Conservation (phyloP, 2,113 vertebrate genomes). For the Strigops habroptila region DNA sequence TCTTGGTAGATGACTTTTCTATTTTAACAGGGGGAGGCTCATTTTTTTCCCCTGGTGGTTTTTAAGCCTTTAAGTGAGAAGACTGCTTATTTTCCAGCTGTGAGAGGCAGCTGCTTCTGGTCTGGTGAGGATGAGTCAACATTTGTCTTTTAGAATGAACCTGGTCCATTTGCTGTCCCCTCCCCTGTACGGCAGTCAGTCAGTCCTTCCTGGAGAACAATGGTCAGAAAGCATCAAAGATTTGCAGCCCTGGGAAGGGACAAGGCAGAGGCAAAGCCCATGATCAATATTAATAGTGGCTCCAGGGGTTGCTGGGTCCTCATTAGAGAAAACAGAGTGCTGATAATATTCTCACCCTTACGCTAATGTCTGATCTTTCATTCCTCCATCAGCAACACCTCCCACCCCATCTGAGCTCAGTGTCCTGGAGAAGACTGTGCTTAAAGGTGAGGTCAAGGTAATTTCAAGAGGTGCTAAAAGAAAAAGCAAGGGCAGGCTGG, state of each 20-base stretch:
- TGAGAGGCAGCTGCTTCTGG: not conserved
- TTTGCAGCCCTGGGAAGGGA: not conserved
- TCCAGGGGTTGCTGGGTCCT: not conserved
- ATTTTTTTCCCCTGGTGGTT: not conserved
- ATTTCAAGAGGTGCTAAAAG: constrained; percentile 25
- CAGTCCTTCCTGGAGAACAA: fast-evolving
- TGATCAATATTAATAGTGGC: not conserved
- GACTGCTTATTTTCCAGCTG: not conserved
- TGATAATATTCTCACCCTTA: not conserved
- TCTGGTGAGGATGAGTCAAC: not conserved
- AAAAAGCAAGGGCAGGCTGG: not conserved
- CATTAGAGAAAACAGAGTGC: not conserved
- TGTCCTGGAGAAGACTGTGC: not conserved
- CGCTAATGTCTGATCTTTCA: not conserved
- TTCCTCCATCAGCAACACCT: not conserved
- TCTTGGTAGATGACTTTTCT: not conserved
- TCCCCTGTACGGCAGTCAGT: not conserved
- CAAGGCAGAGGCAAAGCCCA: not conserved
- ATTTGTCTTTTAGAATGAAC: not conserved
- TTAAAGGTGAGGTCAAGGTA: constrained; percentile 36
- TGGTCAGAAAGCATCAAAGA: not conserved
- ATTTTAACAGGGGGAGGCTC: not conserved
- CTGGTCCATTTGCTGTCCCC: not conserved
- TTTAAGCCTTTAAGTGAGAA: not conserved
- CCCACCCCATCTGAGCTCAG: not conserved